Evolutionary conservation across 2,797 vertebrate species (phyloP).

Genomic region (Poeciliopsis paucimaculata): DNA sequence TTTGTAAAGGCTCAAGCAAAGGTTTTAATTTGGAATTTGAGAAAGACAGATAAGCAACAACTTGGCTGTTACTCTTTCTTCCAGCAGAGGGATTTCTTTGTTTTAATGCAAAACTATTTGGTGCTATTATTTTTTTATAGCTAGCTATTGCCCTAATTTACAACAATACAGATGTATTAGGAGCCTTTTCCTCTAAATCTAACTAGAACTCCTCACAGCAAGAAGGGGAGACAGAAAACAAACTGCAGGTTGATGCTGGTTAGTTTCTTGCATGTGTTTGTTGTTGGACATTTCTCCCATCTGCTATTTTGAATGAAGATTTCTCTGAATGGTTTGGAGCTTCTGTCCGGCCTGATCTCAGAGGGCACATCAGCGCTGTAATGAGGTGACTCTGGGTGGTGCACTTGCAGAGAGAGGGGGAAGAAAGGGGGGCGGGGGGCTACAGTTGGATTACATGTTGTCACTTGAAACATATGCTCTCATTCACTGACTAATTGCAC

Average conservation of each 20-base stretch:
- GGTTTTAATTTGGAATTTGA: neutral
- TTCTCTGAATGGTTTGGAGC: neutral
- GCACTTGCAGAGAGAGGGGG: neutral
- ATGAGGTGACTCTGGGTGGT: neutral
- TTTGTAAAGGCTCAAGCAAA: neutral
- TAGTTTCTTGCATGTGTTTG: neutral
- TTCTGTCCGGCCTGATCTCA: neutral
- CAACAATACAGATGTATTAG: neutral
- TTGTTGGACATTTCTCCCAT: too few relatives aligned
- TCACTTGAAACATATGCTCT: conserved; percentile 74
- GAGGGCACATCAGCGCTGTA: neutral
- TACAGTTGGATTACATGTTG: conserved; percentile 58
- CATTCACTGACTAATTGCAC: conserved; percentile 86
- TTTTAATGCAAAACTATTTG: neutral
- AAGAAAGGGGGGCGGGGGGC: too few relatives aligned
- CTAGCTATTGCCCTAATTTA: neutral
- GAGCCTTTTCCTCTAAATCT: neutral
- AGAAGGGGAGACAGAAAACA: neutral
- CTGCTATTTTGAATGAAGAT: neutral
- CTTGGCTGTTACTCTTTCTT: neutral
- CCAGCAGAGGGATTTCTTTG: neutral
- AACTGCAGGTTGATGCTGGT: neutral
- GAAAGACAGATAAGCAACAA: neutral
- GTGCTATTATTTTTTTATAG: neutral
- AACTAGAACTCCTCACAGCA: neutral